Evolutionary conservation across 2,888 invertebrate genomes (phyloP).

Genomic region (Tinea pellionella): DNA sequence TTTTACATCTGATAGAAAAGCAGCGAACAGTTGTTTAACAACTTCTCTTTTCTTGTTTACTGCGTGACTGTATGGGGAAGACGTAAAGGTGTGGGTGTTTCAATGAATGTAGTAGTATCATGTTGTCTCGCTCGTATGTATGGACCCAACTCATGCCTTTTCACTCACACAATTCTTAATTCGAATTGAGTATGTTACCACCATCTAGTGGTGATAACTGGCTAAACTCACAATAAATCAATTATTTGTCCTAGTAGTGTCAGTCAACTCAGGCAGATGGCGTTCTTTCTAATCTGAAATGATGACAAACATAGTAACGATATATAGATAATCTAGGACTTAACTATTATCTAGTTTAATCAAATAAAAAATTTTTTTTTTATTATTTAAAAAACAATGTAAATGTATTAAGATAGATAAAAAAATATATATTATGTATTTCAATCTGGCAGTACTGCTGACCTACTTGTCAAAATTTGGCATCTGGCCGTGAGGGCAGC

Average conservation of each 20-base stretch:
- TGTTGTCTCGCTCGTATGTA: background rate
- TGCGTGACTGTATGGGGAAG: slow-evolving; percentile 32
- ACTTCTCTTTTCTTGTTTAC: slow-evolving; percentile 67
- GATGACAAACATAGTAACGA: background rate
- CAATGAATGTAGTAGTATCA: slow-evolving; percentile 28
- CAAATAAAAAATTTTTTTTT: too few species aligned
- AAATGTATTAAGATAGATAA: too few species aligned
- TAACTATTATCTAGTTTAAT: too few species aligned
- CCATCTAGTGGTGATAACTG: slow-evolving; percentile 33
- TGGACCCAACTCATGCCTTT: slow-evolving; percentile 20
- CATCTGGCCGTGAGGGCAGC: background rate
- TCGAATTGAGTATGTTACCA: slow-evolving; percentile 23
- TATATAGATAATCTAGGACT: too few species aligned
- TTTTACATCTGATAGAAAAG: slow-evolving; percentile 70
- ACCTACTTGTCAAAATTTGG: slow-evolving; percentile 4
- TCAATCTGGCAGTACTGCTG: background rate
- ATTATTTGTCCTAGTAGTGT: background rate
- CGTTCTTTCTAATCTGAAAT: background rate
- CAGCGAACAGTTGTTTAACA: slow-evolving; percentile 61
- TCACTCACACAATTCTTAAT: slow-evolving; percentile 38
- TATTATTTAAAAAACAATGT: too few species aligned
- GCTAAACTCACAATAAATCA: background rate
- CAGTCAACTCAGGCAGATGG: background rate
- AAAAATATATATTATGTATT: too few species aligned
- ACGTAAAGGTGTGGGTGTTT: slow-evolving; percentile 31